Evolutionary conservation across 2,113 vertebrate species (phyloP), one percentile per base, ranked within the genome.

Genomic region (Arenaria interpres): DNA sequence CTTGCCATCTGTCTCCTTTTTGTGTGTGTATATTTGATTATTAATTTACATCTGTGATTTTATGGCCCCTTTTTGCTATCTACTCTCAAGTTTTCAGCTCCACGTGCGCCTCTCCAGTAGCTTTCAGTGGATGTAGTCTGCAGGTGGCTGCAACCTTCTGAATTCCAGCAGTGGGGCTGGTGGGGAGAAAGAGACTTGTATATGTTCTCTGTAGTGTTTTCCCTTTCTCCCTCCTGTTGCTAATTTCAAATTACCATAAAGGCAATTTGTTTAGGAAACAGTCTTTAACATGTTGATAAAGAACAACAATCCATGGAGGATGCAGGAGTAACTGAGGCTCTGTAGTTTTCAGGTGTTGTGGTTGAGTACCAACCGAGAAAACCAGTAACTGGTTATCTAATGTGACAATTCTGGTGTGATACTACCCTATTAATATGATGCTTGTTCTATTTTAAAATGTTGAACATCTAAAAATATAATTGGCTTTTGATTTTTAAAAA

Each of bases 1-100:
- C 90, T 97, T 93, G 68, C 96, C 98, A 98, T 98, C 97, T 98
- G 97, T 97, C 92, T 97, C 64, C 91, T 84, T 95, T 95, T 94
- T 94, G 17, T 92, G 77, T 85, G 59, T 87, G 75, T 95, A 66
- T 94, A 85, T 96, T 96, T 92, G 90, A 95, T 97, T 93, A 96
- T 96, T 97, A 93, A 96, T 97, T 96, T 97, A 94, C 69, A 83
- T 89, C 64, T 95, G 72, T 71, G 71, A 88, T 87, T 94, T 93
- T 92, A 10, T 71, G 84, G 50, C 19, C 37, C 28, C 12, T 79
- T 89, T 75, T 97, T 90, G 56, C 92, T 14, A 4, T 90, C 21
- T 72, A 45, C 50, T 91, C 46, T 90, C 45, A 74, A 22, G 48
- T 89, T 94, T 95, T 96, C 60, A 89, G 41, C 54, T 84, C 72